These are phyloP conservation scores for Bathybates hornii DNA, from an alignment of 2,113 vertebrate genomes.

Conservation along the genomic window DNA sequence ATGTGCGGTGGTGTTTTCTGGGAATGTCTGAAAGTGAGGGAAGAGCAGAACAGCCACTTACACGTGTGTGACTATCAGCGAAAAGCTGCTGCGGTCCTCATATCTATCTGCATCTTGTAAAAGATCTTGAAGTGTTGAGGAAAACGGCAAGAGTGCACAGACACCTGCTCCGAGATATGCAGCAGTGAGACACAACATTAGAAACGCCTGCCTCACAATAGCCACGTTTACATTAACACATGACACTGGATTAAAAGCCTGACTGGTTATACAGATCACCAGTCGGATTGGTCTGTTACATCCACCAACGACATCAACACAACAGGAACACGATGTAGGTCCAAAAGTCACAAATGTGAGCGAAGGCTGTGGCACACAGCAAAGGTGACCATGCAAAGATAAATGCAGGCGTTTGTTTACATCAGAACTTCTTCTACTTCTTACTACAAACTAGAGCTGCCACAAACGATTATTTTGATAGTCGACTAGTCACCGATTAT, in stretches of 20 bases:
- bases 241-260: background rate
- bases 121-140: background rate
- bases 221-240: background rate
- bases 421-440: background rate
- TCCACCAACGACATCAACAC: background rate
- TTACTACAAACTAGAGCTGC: background rate
- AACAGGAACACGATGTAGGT: background rate
- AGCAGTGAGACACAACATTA: background rate
- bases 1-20: background rate
- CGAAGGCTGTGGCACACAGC: background rate
- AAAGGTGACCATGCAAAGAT: background rate
- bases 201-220: background rate
- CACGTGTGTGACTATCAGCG: background rate
- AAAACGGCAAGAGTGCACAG: background rate
- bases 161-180: background rate
- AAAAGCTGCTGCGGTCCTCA: background rate
- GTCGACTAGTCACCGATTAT: background rate
- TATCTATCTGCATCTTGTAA: background rate
- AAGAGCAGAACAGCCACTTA: fast-evolving
- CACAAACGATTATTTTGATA: fast-evolving
- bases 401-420: background rate
- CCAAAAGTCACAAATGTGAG: background rate
- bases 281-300: background rate
- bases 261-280: background rate
- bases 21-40: background rate